Evolutionary conservation across 2,797 vertebrate species (phyloP).

Genomic region (Otolemur crassicaudatus): DNA sequence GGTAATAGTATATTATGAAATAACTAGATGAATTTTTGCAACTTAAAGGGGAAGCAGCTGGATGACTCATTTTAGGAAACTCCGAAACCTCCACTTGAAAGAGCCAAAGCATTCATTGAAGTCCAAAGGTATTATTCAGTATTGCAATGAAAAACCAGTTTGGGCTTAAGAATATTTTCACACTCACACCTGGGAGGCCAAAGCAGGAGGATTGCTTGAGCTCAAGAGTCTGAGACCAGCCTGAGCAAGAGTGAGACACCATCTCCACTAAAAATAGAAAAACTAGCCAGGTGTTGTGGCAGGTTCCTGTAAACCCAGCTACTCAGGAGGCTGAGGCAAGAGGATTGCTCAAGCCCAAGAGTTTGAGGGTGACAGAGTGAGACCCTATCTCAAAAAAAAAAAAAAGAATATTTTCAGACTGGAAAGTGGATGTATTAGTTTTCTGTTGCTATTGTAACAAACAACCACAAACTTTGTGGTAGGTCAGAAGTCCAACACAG

Average conservation of each 20-base stretch:
- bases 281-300: too few relatives aligned
- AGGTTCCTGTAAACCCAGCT: too few relatives aligned
- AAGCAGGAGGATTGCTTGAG: too few relatives aligned
- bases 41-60: slow-evolving; percentile 34
- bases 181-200: neutral
- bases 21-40: slow-evolving; percentile 53
- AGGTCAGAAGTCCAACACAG: slow-evolving; percentile 6
- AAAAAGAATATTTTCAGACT: neutral
- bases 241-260: too few relatives aligned
- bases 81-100: slow-evolving; percentile 45
- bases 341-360: too few relatives aligned
- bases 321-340: too few relatives aligned
- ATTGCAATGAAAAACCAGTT: slow-evolving; percentile 42
- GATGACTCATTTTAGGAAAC: slow-evolving; percentile 44
- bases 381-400: too few relatives aligned
- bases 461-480: neutral
- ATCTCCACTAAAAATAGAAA: too few relatives aligned
- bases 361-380: too few relatives aligned
- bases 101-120: slow-evolving; percentile 46
- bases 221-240: too few relatives aligned
- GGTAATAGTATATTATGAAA: slow-evolving; percentile 32
- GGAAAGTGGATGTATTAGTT: neutral
- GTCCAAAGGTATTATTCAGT: slow-evolving; percentile 42
- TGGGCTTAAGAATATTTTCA: slow-evolving; percentile 32
- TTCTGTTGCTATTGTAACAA: slow-evolving; percentile 4